Evolutionary conservation across 2,797 vertebrate species (phyloP).

Genomic region (Sebastes taczanowskii): DNA sequence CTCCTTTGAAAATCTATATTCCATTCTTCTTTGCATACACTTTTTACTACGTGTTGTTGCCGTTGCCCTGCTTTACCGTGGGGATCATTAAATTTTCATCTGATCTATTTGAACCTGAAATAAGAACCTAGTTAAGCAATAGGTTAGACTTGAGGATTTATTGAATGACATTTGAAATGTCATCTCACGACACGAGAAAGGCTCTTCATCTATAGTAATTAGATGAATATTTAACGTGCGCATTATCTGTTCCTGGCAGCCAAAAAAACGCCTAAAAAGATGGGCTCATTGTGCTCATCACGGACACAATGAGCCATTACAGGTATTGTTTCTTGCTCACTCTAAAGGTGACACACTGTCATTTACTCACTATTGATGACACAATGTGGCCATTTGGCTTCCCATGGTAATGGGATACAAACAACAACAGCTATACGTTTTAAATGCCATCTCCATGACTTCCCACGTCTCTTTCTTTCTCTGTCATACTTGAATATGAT

Average conservation of each 20-base stretch:
- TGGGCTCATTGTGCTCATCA: slow-evolving; percentile 53
- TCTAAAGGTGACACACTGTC: slow-evolving; percentile 66
- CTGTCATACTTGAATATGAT: background rate
- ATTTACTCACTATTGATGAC: slow-evolving; percentile 63
- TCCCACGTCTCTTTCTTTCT: background rate
- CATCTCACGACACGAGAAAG: slow-evolving; percentile 58
- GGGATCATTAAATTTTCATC: slow-evolving; percentile 43
- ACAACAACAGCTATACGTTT: slow-evolving; percentile 54
- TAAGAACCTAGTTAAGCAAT: slow-evolving; percentile 45
- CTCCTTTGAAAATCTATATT: background rate
- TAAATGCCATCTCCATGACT: slow-evolving; percentile 56
- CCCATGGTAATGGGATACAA: slow-evolving; percentile 38
- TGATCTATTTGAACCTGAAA: slow-evolving; percentile 56
- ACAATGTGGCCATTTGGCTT: slow-evolving; percentile 51
- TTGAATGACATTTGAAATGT: slow-evolving; percentile 78
- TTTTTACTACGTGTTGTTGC: background rate
- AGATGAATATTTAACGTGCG: slow-evolving; percentile 78
- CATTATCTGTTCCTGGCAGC: slow-evolving; percentile 73
- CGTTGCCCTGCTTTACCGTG: background rate
- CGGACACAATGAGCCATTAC: slow-evolving; percentile 64
- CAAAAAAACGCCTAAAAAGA: slow-evolving; percentile 58
- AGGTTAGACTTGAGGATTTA: slow-evolving; percentile 63
- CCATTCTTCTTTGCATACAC: background rate
- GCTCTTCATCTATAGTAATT: slow-evolving; percentile 73
- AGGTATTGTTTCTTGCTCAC: slow-evolving; percentile 64